Evolutionary conservation across 2,797 vertebrate genomes (phyloP), one percentile per base, ranked within the genome.

Genomic region (Lithobates pipiens): DNA sequence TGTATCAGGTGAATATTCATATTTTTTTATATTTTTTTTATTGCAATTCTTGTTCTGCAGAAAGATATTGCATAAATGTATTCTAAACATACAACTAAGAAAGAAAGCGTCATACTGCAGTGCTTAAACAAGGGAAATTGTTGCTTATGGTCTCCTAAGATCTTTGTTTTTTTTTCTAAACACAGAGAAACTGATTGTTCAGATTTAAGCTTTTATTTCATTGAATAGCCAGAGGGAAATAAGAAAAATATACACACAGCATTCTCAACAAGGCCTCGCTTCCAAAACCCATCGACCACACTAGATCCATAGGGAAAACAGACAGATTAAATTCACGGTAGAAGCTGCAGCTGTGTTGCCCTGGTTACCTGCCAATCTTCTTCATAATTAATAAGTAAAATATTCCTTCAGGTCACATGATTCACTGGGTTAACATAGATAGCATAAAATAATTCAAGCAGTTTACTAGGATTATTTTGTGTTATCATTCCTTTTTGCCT

Each of bases 281-380:
- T 73, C 80, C 80, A 82, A 82, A 73, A 82, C 70, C 15, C 80
- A 74, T 73, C 54, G 70, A 82, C 54, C 34, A 82, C 34, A 44
- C 70, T 44, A 23, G 73, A 65, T 82, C 80, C 80, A 74, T 74
- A 74, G 80, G 70, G 80, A 73, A 81, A 61, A n/a, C 21, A 63
- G 57, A 42, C 29, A 81, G 32, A 82, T 82, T 73, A 74, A 82
- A 82, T 82, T 73, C 80, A 74, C 3, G 16, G 70, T 63, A 44
- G 70, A 82, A 23, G 11, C 74, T 69, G 82, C 63, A 69, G 83
- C 75, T 77, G 75, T 27, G 67, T 84, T 78, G 21, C 67, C 67
- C 50, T 61, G 76, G 46, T 84, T 78, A 78, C 83, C 46, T 78
- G 65, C n/a, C 76, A 71, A 65, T 84, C 83, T 78, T 67, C 46